Evolutionary conservation across 2,888 invertebrate genomes (phyloP).

Genomic region (Diarsia dahlii): DNA sequence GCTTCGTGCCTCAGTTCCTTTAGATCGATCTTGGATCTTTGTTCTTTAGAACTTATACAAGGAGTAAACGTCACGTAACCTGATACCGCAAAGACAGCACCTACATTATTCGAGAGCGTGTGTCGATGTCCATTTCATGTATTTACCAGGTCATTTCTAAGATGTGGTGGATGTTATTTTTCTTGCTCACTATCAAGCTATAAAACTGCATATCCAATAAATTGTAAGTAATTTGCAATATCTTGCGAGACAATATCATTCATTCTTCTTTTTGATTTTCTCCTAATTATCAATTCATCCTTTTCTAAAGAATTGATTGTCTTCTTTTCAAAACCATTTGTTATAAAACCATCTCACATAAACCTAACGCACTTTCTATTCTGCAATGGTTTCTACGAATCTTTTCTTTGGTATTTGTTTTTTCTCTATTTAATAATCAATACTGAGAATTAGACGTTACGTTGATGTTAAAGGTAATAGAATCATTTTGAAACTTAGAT

Average conservation of each 20-base stretch:
- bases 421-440: slow-evolving; percentile 46
- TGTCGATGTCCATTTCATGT: too few relatives aligned
- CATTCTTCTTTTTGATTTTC: background rate
- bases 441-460: slow-evolving; percentile 39
- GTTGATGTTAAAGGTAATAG: background rate
- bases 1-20: slow-evolving; percentile 29
- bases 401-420: slow-evolving; percentile 26
- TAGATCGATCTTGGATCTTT: slow-evolving; percentile 23
- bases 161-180: too few relatives aligned
- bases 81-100: background rate
- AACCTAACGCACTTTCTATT: slow-evolving; percentile 55
- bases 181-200: too few relatives aligned
- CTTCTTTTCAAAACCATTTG: background rate
- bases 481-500: slow-evolving; percentile 12
- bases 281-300: background rate
- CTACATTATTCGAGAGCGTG: background rate
- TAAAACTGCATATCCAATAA: background rate
- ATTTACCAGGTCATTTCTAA: background rate
- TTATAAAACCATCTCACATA: slow-evolving; percentile 34
- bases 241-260: background rate
- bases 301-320: background rate
- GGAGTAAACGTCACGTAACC: background rate
- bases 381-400: slow-evolving; percentile 52
- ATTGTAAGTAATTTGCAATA: background rate
- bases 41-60: slow-evolving; percentile 2